Evolutionary conservation across 2,113 vertebrate genomes (phyloP).

Genomic region (Brevimyrus niger): DNA sequence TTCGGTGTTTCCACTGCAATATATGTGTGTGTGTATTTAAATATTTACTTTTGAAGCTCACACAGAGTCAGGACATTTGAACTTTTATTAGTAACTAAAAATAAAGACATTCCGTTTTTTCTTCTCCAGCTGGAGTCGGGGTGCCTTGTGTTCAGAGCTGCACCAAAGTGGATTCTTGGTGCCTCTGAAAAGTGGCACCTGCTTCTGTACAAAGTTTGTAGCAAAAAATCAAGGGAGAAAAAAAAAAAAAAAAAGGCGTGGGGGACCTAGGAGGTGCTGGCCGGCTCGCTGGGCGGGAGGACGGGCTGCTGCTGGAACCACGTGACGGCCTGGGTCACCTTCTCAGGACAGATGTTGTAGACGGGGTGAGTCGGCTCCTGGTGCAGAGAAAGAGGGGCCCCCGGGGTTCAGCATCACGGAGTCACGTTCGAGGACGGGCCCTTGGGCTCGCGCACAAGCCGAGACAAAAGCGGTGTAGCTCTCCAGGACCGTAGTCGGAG

Average conservation of each 20-base stretch:
- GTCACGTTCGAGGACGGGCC: not conserved
- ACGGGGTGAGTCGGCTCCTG: slow-evolving; percentile 89
- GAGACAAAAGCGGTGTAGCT: not conserved
- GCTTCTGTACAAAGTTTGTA: not conserved
- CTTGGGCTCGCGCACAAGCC: not conserved
- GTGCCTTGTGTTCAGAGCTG: not conserved
- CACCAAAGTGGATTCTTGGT: not conserved
- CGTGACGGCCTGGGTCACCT: slow-evolving; percentile 74
- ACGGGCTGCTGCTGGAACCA: slow-evolving; percentile 73
- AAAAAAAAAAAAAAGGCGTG: not conserved
- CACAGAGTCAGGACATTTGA: not conserved
- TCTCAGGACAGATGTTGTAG: slow-evolving; percentile 90
- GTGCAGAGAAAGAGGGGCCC: not conserved
- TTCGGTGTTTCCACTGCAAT: not conserved
- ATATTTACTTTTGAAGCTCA: not conserved
- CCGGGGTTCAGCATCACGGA: not conserved
- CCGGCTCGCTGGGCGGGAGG: slow-evolving; percentile 37
- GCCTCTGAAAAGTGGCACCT: not conserved
- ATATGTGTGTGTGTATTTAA: not conserved
- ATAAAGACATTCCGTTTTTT: not conserved
- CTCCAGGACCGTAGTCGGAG: too few species aligned
- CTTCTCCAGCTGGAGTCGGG: not conserved
- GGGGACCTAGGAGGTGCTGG: slow-evolving; percentile 14
- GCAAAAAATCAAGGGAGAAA: not conserved
- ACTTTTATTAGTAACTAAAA: slow-evolving; percentile 22